Evolutionary conservation across 2,113 vertebrate species (phyloP).

Genomic region (Toxostoma redivivum): DNA sequence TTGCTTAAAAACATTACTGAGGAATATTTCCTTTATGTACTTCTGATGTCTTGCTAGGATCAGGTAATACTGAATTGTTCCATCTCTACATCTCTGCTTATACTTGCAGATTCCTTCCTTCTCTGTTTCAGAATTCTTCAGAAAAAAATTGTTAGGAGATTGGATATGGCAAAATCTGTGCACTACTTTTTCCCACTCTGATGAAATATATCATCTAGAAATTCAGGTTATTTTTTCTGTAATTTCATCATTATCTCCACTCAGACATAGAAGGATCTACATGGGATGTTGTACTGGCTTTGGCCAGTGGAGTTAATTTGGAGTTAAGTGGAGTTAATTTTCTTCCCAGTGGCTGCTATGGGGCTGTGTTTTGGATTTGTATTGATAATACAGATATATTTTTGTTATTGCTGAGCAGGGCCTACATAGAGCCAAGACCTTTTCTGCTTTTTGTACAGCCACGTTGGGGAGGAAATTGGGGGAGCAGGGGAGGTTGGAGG

Average conservation of each 20-base stretch:
- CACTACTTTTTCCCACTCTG: background rate
- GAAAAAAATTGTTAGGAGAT: background rate
- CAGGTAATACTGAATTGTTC: background rate
- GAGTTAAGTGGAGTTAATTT: background rate
- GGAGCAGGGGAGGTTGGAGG: background rate
- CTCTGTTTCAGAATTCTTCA: background rate
- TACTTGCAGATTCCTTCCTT: background rate
- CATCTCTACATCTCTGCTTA: background rate
- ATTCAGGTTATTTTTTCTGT: background rate
- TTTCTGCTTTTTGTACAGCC: accelerated
- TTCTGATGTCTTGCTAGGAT: background rate
- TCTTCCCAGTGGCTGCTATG: background rate
- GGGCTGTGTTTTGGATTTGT: background rate
- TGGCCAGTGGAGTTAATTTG: too few species aligned
- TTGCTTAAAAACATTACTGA: background rate
- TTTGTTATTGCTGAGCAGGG: background rate
- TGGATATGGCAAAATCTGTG: background rate
- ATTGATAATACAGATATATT: background rate
- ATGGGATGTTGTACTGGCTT: background rate
- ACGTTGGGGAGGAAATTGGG: accelerated
- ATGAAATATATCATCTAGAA: background rate
- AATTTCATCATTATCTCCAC: background rate
- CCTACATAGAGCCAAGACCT: background rate
- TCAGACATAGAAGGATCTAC: background rate
- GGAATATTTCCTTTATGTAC: background rate